These are phyloP conservation scores for Aspidiotus rigidus DNA, from an alignment of 2,888 invertebrate species.

Conservation along the genomic window DNA sequence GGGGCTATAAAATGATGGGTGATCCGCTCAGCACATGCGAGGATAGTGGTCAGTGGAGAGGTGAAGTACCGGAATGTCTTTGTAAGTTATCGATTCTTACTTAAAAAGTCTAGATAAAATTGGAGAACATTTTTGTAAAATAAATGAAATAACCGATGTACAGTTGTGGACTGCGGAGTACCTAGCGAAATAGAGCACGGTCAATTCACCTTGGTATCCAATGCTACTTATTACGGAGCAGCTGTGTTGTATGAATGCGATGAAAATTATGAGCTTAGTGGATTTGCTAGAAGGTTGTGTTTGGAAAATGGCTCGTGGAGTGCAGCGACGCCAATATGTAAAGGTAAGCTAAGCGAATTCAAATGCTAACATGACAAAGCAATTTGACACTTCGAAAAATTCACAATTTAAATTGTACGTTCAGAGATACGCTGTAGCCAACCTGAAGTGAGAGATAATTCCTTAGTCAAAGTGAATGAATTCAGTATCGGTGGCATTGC, in stretches of 20 bases:
- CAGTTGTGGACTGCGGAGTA: constrained; percentile 77
- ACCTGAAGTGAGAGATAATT: constrained; percentile 52
- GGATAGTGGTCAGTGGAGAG: constrained; percentile 77
- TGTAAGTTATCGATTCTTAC: constrained; percentile 53
- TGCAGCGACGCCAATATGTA: constrained; percentile 69
- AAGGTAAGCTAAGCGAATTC: constrained; percentile 48
- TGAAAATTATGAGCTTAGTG: constrained; percentile 68
- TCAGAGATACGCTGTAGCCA: constrained; percentile 68
- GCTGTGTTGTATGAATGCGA: constrained; percentile 76
- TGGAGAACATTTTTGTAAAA: neutral
- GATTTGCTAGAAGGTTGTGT: constrained; percentile 71
- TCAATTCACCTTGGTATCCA: constrained; percentile 67
- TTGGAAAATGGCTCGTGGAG: constrained; percentile 87
- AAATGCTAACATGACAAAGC: no score
- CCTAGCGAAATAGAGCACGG: constrained; percentile 65
- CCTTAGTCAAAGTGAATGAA: constrained; percentile 52
- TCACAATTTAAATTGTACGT: neutral
- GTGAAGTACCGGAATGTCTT: constrained; percentile 69
- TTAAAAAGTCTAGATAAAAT: neutral
- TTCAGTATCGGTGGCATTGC: constrained; percentile 69
- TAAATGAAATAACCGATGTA: neutral
- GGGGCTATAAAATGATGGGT: constrained; percentile 67
- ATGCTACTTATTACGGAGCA: constrained; percentile 81
- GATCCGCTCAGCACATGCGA: constrained; percentile 77
- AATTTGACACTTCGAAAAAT: neutral